phyloP scores from a whole-genome alignment of 2,113 vertebrate species.

The Steatornis caripensis region DNA sequence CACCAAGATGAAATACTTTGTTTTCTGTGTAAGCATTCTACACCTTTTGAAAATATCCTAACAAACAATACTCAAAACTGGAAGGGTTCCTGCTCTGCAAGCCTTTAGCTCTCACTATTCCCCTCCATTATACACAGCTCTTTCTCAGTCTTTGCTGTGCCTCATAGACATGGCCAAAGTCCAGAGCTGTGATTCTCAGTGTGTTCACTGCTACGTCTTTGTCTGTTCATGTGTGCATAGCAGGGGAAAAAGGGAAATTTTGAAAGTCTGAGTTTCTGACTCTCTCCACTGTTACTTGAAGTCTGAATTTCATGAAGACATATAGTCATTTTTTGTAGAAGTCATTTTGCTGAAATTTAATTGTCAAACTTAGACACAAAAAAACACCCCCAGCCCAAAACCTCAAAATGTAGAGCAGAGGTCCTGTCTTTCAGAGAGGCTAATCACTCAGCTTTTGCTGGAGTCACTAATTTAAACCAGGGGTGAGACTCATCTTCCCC shows the following conservation, averaged over 20 bases:
- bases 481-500: neutral
- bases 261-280: neutral
- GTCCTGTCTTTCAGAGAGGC: neutral
- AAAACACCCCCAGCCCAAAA: neutral
- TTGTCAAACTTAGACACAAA: neutral
- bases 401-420: neutral
- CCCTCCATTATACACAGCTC: neutral
- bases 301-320: neutral
- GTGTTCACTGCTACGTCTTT: neutral
- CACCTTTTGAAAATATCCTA: neutral
- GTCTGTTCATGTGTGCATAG: neutral
- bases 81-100: neutral
- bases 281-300: neutral
- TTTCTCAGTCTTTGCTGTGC: neutral
- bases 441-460: neutral
- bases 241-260: neutral
- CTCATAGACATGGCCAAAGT: neutral
- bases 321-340: neutral
- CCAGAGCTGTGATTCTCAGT: neutral
- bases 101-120: neutral
- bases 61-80: neutral
- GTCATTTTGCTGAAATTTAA: neutral
- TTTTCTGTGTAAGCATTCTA: neutral
- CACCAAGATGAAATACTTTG: neutral
- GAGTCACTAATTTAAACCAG: neutral